A percentile compares a stretch with the other conserved stretches of the same genome.
phyloP scores from a whole-genome alignment of 1,140 invertebrate genomes.

The Mizuhopecten yessoensis region DNA sequence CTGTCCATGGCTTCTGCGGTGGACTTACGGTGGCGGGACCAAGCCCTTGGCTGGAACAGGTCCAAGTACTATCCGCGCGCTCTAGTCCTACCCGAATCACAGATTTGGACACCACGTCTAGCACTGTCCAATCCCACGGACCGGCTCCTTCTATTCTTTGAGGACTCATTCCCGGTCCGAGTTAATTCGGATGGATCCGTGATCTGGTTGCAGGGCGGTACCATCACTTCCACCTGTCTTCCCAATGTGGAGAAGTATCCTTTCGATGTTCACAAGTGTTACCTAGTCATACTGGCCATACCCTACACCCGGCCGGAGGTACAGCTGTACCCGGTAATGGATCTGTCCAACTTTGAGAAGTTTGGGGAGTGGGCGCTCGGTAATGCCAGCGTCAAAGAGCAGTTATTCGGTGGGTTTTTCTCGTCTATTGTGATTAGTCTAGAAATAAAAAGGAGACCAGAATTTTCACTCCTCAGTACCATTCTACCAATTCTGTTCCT shows the following conservation, averaged over 20 bases:
- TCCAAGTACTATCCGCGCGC: slow-evolving; percentile 32
- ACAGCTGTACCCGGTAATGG: not conserved
- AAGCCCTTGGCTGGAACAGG: slow-evolving; percentile 43
- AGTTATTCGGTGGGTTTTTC: slow-evolving; percentile 40
- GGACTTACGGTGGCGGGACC: slow-evolving; percentile 51
- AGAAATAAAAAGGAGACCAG: slow-evolving; percentile 45
- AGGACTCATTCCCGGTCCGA: not conserved
- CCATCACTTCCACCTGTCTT: slow-evolving; percentile 31
- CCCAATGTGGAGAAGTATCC: slow-evolving; percentile 53
- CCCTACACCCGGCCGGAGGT: not conserved
- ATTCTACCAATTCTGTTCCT: slow-evolving; percentile 50
- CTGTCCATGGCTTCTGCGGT: slow-evolving; percentile 49
- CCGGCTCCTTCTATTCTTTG: slow-evolving; percentile 9
- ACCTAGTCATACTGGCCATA: slow-evolving; percentile 29
- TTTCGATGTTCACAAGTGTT: slow-evolving; percentile 55
- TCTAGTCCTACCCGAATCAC: slow-evolving; percentile 16
- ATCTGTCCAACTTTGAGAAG: slow-evolving; percentile 32
- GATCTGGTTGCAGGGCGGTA: slow-evolving; percentile 44
- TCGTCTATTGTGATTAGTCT: slow-evolving; percentile 40
- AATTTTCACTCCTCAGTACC: slow-evolving; percentile 54
- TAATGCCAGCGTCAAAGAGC: not conserved
- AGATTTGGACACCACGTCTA: slow-evolving; percentile 52
- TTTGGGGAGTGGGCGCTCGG: slow-evolving; percentile 30
- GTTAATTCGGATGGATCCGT: slow-evolving; percentile 41
- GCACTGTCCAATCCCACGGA: slow-evolving; percentile 42